phyloP scores from a whole-genome alignment of 2,888 invertebrate species.

The Ophion ellenae region DNA sequence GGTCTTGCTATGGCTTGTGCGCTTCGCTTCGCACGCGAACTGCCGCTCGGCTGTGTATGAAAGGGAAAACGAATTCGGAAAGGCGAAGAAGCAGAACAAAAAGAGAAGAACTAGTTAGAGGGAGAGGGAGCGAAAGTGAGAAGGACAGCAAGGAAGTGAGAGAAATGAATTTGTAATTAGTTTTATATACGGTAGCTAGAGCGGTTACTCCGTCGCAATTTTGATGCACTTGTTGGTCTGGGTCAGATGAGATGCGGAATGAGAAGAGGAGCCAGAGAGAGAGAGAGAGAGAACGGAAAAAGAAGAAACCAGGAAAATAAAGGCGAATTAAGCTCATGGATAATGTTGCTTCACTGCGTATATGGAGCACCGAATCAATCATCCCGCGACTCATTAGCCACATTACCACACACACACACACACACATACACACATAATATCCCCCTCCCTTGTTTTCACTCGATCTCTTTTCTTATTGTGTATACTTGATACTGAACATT shows the following conservation, averaged over 20 bases:
- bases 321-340: conserved; percentile 74
- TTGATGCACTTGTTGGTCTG: background rate
- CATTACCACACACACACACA: conserved; percentile 56
- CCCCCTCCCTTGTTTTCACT: conserved; percentile 66
- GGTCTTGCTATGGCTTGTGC: no score
- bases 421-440: conserved; percentile 57
- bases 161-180: no score
- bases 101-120: conserved; percentile 17
- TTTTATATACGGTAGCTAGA: conserved; percentile 68
- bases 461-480: conserved; percentile 63
- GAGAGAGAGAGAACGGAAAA: background rate
- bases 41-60: background rate
- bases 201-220: background rate
- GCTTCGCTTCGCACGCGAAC: no score
- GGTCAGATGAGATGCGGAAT: background rate
- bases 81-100: background rate
- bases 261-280: conserved; percentile 8
- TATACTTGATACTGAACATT: conserved; percentile 22
- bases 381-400: conserved; percentile 83
- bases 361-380: conserved; percentile 79
- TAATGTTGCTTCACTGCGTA: conserved; percentile 69
- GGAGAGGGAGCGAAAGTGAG: conserved; percentile 22
- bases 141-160: conserved; percentile 21
- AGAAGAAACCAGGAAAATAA: conserved; percentile 22
- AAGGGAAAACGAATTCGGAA: conserved; percentile 47